A percentile compares a stretch with the other conserved stretches of the same genome.
These are phyloP conservation scores for Myripristis murdjan DNA, from an alignment of 2,797 vertebrate species.

Conservation along the genomic window DNA sequence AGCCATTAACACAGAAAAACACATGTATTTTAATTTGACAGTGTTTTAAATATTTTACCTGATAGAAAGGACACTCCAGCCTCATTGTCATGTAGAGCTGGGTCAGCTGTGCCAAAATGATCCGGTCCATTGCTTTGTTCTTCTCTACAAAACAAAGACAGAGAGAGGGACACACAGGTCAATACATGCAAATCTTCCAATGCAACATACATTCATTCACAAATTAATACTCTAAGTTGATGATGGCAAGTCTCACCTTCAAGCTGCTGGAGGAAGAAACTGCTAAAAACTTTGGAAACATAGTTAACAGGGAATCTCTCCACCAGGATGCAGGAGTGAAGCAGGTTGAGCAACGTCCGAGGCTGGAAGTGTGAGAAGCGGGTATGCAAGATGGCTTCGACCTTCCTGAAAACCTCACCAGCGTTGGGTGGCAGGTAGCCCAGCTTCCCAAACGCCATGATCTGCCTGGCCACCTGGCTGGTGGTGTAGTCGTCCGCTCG, in stretches of 20 bases:
- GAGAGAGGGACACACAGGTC: background rate
- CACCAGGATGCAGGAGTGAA: constrained; percentile 91
- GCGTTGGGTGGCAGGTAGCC: constrained; percentile 91
- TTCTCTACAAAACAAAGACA: constrained; percentile 81
- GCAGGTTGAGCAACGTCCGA: constrained; percentile 85
- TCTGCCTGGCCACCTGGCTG: constrained; percentile 86
- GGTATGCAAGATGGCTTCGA: constrained; percentile 85
- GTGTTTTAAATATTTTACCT: constrained; percentile 78
- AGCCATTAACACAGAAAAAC: background rate
- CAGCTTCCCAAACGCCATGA: constrained; percentile 90
- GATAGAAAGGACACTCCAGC: constrained; percentile 93
- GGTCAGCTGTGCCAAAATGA: constrained; percentile 87
- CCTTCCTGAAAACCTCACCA: constrained; percentile 87
- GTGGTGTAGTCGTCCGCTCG: constrained; percentile 87
- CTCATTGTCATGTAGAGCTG: constrained; percentile 91
- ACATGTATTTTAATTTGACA: background rate
- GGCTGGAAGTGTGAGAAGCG: constrained; percentile 89
- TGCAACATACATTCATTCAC: background rate
- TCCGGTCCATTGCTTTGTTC: constrained; percentile 77
- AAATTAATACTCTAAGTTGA: background rate
- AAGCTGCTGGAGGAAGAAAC: constrained; percentile 91
- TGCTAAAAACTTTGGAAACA: constrained; percentile 91
- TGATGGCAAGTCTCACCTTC: constrained; percentile 85
- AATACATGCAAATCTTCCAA: background rate
- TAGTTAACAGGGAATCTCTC: constrained; percentile 93